These are phyloP conservation scores for Oryctes rhinoceros DNA, from an alignment of 1,140 invertebrate genomes.

Conservation along the genomic window DNA sequence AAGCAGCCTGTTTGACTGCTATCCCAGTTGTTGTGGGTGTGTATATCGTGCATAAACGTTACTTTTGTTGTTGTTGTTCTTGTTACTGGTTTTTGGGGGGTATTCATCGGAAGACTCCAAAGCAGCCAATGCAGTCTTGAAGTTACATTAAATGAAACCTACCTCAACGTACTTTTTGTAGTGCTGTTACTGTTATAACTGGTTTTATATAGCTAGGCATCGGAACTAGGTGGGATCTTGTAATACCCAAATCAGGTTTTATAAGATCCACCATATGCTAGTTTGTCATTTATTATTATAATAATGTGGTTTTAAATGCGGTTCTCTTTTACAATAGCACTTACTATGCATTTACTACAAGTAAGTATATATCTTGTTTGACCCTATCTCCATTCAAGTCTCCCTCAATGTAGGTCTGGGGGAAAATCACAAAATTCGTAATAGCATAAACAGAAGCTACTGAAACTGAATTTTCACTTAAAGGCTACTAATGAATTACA, in stretches of 20 bases:
- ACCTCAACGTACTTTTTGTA: conserved; percentile 54
- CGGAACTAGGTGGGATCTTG: conserved; percentile 52
- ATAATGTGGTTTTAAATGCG: conserved; percentile 44
- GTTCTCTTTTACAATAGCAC: conserved; percentile 37
- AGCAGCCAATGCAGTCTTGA: conserved; percentile 1
- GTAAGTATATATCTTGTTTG: not conserved
- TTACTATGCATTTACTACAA: not conserved
- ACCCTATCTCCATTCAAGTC: not conserved
- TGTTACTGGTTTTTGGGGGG: conserved; percentile 9
- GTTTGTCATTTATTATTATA: conserved; percentile 46
- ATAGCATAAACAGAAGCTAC: too few species aligned
- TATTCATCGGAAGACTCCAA: not conserved
- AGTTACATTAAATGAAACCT: conserved; percentile 46
- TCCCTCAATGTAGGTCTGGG: not conserved
- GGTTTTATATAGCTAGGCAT: conserved; percentile 52
- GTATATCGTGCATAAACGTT: not conserved
- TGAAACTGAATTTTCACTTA: too few species aligned
- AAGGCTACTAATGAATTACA: too few species aligned
- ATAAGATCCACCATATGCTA: conserved; percentile 46
- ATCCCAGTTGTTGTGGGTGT: conserved; percentile 20
- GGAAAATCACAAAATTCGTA: too few species aligned
- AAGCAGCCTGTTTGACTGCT: not conserved
- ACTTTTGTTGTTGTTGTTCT: not conserved
- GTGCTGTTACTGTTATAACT: conserved; percentile 53
- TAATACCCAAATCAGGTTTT: conserved; percentile 53